These are phyloP conservation scores for Hylia prasina DNA, from an alignment of 2,113 vertebrate species.

Conservation along the genomic window DNA sequence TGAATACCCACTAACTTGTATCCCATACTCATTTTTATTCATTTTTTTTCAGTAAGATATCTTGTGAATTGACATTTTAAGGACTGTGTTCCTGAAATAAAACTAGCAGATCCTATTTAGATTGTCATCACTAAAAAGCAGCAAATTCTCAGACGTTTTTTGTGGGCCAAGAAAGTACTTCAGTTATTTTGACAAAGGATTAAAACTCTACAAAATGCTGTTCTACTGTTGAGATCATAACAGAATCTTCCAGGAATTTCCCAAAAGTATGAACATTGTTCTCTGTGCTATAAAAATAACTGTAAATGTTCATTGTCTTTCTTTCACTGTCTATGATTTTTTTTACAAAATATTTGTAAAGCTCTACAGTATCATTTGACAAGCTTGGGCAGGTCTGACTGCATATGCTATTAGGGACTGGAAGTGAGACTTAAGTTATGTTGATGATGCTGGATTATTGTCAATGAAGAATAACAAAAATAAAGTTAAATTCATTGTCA, in stretches of 20 bases:
- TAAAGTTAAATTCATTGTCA: background rate
- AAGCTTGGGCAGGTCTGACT: background rate
- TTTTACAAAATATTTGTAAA: background rate
- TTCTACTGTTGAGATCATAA: background rate
- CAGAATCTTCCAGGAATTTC: background rate
- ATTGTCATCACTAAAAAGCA: background rate
- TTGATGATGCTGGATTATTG: background rate
- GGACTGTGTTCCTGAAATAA: conserved; percentile 31
- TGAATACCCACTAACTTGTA: background rate
- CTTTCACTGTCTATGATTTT: background rate
- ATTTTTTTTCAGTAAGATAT: background rate
- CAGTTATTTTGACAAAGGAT: background rate
- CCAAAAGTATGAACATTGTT: background rate
- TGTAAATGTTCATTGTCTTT: background rate
- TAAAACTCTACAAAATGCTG: background rate
- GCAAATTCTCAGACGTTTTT: background rate
- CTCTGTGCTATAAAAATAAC: background rate
- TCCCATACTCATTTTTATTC: background rate
- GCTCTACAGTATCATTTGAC: background rate
- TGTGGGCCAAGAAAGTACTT: background rate
- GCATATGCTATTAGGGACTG: background rate
- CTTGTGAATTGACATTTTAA: conserved; percentile 29
- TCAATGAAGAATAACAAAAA: background rate
- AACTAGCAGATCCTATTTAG: conserved; percentile 18
- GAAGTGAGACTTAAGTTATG: background rate